These are phyloP conservation scores for Bergia puertoricense DNA, from an alignment of 92 coral and sea anemone genomes.

Conservation along the genomic window DNA sequence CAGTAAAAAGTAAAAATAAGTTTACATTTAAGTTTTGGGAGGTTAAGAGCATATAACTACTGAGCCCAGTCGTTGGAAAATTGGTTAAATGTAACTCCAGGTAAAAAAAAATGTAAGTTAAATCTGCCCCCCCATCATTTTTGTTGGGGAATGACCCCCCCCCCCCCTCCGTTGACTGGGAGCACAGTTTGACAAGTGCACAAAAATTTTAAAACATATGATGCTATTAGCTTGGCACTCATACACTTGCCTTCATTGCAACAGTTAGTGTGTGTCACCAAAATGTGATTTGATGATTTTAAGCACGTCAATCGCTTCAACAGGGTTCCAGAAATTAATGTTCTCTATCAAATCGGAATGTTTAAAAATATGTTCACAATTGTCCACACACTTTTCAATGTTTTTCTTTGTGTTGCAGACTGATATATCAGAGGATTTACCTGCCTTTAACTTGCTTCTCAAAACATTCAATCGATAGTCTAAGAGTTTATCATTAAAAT, in stretches of 20 bases:
- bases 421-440: neutral
- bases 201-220: neutral
- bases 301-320: neutral
- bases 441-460: neutral
- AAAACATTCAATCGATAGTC: neutral
- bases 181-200: neutral
- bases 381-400: neutral
- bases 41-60: neutral
- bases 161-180: neutral
- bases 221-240: neutral
- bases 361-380: neutral
- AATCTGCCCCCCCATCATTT: neutral
- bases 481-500: neutral
- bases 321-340: neutral
- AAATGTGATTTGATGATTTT: neutral
- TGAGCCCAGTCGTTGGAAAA: neutral
- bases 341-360: neutral
- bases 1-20: neutral
- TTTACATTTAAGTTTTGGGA: neutral
- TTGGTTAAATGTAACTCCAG: too few relatives aligned
- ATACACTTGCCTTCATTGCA: neutral
- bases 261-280: neutral
- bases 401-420: conserved; percentile 3
- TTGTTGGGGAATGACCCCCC: neutral
- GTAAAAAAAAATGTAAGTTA: too few relatives aligned